Conservation (phyloP, 2,797 vertebrate species). For the Borostomias antarcticus region DNA sequence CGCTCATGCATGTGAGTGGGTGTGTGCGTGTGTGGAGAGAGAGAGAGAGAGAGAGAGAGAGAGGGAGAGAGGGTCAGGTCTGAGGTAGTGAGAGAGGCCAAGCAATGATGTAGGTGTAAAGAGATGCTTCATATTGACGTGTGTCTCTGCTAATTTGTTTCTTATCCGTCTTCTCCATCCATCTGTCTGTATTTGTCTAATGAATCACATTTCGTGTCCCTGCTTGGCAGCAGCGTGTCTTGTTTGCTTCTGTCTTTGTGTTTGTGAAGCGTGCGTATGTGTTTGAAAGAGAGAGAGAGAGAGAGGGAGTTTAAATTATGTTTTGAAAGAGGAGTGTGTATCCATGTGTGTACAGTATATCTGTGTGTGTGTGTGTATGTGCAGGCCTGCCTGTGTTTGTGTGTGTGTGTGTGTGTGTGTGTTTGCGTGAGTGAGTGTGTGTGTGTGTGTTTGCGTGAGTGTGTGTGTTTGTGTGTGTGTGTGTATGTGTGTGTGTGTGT, state of each 20-base stretch:
- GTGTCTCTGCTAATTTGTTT: conserved; percentile 69
- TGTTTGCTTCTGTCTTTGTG: conserved; percentile 39
- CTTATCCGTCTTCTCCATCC: conserved; percentile 71
- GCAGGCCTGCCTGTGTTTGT: neutral
- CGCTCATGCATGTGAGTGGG: conserved; percentile 27
- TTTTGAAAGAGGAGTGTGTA: too few relatives aligned
- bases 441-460: neutral
- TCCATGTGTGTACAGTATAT: conserved; percentile 7
- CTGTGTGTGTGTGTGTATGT: conserved; percentile 13
- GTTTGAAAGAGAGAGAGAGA: conserved; percentile 53
- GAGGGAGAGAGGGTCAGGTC: neutral
- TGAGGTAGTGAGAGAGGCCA: conserved; percentile 29
- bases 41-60: neutral
- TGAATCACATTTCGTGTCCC: conserved; percentile 66
- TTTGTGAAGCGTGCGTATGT: conserved; percentile 43
- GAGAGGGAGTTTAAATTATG: too few relatives aligned
- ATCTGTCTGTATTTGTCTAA: conserved; percentile 74
- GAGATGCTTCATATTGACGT: conserved; percentile 63
- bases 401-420: conserved; percentile 12
- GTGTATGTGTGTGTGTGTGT: neutral
- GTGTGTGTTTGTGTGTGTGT: conserved; percentile 18
- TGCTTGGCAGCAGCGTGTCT: conserved; percentile 43
- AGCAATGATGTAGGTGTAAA: conserved; percentile 46
- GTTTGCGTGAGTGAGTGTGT: conserved; percentile 14
- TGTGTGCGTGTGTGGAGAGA: neutral